Evolutionary conservation across 37 sponge, comb jelly and placozoan species (phyloP), one percentile per base, ranked within the genome.

Genomic region (Spongilla lacustris): DNA sequence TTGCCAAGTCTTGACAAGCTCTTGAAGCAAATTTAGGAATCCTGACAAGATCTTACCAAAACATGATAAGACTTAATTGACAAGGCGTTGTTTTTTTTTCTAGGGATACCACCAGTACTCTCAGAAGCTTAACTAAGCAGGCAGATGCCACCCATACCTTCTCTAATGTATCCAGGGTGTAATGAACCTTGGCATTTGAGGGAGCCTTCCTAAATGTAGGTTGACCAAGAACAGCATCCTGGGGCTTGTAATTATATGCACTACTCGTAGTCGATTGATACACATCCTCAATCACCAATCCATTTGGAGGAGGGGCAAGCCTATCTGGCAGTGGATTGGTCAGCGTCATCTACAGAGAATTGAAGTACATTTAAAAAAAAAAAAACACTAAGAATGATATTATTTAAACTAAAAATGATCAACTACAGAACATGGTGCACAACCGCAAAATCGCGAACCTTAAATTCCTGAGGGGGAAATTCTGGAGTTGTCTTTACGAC

Each of bases 171-270:
- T 90, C 83, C 36, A 72, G 69, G 30, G 71, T 87, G 78, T 90
- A 83, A 25, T 90, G 32, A 3, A 93, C 91, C n/a, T 79, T 93
- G 80, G 78, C 76, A 36, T 58, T 70, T 67, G 88, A 84, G 0
- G 94, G 88, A 41, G 94, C 91, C 46, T 83, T 93, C 74, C 84
- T 90, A 81, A 79, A 79, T 33, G 36, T 35, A 14, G 88, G 80
- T 19, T 85, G 78, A 13, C 68, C 68, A 69, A 85, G 23, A 32
- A n/a, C 25, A 37, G 75, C 30, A 38, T 29, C 69, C 36, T 49
- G 27, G 67, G 78, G 78, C 58, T 83, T 83, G 68, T 82, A 80
- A 74, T 78, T 19, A 80, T 93, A 87, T 9, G 66, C 36, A 73
- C 71, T 33, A 4, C 76, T 77, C n/a, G 91, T 90, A 25, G 91